These are phyloP conservation scores for Petromus typicus DNA, from an alignment of 2,113 vertebrate species.

Conservation along the genomic window DNA sequence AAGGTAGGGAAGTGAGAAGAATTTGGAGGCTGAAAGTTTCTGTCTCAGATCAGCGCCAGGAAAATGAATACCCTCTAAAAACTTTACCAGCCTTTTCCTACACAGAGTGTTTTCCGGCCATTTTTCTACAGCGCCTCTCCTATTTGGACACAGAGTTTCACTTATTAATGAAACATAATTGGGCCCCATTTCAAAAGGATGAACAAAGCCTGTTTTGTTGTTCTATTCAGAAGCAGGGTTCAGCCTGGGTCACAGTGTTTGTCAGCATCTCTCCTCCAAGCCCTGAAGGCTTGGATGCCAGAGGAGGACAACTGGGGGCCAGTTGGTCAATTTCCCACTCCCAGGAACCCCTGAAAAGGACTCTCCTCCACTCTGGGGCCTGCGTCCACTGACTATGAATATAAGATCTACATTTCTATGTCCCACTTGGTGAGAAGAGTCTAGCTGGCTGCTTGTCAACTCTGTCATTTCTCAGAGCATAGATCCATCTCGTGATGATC, in stretches of 20 bases:
- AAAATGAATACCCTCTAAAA: conserved; percentile 55
- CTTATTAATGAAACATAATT: conserved; percentile 84
- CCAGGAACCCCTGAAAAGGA: conserved; percentile 55
- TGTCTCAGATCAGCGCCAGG: conserved; percentile 3
- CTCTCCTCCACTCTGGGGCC: not conserved
- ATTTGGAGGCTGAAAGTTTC: conserved; percentile 8
- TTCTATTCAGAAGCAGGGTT: conserved; percentile 67
- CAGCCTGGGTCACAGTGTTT: conserved; percentile 69
- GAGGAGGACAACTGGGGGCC: conserved; percentile 37
- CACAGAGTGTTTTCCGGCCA: conserved; percentile 65
- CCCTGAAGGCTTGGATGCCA: conserved; percentile 13
- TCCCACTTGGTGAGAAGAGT: conserved; percentile 37
- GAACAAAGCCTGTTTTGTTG: conserved; percentile 79
- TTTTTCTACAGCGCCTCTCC: conserved; percentile 57
- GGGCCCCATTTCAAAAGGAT: conserved; percentile 76
- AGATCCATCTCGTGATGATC: not conserved
- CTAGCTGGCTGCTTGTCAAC: conserved; percentile 27
- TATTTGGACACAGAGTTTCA: conserved; percentile 76
- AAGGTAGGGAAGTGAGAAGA: conserved; percentile 59
- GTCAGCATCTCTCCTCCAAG: conserved; percentile 65
- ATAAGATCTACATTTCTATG: not conserved
- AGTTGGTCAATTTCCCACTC: conserved; percentile 68
- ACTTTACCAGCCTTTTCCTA: conserved; percentile 45
- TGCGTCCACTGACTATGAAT: conserved; percentile 27
- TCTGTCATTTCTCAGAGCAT: conserved; percentile 49